A percentile compares a stretch with the other conserved stretches of the same genome.
These are phyloP conservation scores for Podiceps cristatus DNA, from an alignment of 2,113 vertebrate species.

Conservation along the genomic window DNA sequence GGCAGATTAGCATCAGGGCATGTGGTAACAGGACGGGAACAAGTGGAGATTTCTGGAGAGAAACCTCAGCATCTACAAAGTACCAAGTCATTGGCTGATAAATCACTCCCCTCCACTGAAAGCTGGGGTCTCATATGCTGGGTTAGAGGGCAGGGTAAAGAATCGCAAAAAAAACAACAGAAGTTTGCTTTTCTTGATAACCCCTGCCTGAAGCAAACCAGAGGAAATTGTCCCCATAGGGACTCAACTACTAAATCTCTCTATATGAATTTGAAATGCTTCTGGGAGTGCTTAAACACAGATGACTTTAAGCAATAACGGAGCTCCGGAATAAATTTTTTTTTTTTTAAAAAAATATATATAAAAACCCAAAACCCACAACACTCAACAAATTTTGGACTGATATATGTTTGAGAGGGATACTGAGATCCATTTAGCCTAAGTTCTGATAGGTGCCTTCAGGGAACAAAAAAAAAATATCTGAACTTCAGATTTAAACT, in stretches of 20 bases:
- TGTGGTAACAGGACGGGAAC: neutral
- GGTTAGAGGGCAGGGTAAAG: neutral
- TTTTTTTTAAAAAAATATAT: no score
- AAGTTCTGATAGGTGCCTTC: constrained; percentile 15
- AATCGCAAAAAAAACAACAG: constrained; percentile 45
- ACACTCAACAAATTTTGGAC: neutral
- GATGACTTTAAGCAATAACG: constrained; percentile 43
- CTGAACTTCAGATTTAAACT: constrained; percentile 46
- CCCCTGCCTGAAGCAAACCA: constrained; percentile 52
- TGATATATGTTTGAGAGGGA: neutral
- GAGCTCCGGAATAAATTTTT: neutral
- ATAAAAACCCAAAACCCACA: no score
- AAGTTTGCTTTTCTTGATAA: constrained; percentile 64
- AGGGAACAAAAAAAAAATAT: neutral
- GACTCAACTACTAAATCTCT: constrained; percentile 49
- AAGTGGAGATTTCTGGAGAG: neutral
- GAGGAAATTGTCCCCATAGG: constrained; percentile 51
- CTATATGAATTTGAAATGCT: constrained; percentile 52
- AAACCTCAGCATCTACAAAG: neutral
- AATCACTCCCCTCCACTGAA: neutral
- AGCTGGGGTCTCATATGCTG: neutral
- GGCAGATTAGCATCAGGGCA: neutral
- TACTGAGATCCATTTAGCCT: neutral
- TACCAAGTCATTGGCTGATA: neutral
- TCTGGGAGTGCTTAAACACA: constrained; percentile 54